phyloP scores from a whole-genome alignment of 1,140 invertebrate genomes.

The Harpegnathos saltator region DNA sequence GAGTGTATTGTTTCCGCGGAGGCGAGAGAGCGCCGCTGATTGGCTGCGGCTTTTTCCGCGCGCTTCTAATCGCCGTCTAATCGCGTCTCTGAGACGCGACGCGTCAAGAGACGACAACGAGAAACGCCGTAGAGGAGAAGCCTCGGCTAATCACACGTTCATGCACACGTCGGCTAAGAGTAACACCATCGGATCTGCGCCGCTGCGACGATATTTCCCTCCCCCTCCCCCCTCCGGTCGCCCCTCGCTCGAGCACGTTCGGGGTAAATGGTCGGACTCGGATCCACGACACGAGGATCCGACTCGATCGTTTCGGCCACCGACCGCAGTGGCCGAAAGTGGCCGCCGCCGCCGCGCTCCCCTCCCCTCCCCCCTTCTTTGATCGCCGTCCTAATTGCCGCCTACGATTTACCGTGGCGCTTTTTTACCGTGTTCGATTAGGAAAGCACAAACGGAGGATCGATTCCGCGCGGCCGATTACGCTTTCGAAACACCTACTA shows the following conservation, averaged over 20 bases:
- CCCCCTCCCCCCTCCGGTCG: neutral
- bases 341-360: constrained; percentile 26
- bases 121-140: too few relatives aligned
- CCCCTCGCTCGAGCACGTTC: neutral
- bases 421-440: constrained; percentile 42
- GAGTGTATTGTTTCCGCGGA: too few relatives aligned
- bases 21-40: too few relatives aligned
- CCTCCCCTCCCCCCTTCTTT: too few relatives aligned
- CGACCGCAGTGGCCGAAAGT: constrained; percentile 51
- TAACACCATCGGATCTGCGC: too few relatives aligned
- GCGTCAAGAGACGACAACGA: too few relatives aligned
- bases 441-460: constrained; percentile 44
- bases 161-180: too few relatives aligned
- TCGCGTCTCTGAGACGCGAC: too few relatives aligned
- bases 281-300: constrained; percentile 41
- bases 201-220: neutral
- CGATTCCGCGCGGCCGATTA: constrained; percentile 52
- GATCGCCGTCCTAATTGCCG: constrained; percentile 69
- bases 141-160: too few relatives aligned
- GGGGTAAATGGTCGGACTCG: neutral
- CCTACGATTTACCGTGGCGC: constrained; percentile 56
- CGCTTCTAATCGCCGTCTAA: too few relatives aligned
- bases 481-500: constrained; percentile 65
- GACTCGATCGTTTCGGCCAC: constrained; percentile 47
- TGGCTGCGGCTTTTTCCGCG: too few relatives aligned